Evolutionary conservation across 2,797 vertebrate genomes (phyloP), one percentile per base, ranked within the genome.

Genomic region (Hybognathus amarus): DNA sequence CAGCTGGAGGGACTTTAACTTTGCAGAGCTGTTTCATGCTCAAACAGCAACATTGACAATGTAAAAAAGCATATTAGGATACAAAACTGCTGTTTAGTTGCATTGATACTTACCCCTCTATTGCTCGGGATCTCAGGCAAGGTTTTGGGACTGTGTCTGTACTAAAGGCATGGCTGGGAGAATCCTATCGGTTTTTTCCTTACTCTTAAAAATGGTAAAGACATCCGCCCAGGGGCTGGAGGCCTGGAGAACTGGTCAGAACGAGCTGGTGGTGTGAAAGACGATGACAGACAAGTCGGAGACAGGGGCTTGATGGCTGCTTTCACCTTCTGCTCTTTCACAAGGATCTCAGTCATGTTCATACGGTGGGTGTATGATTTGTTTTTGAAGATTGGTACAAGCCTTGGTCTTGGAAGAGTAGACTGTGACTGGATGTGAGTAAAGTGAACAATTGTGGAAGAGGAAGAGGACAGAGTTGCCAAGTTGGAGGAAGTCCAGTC

Each of bases 341-440:
- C 54, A 5, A 63, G 33, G 52, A 91, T 91, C 79, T 88, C 86
- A 7, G 89, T 88, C 13, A 87, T 8, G 24, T 87, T 91, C 50
- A 90, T 6, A 15, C 64, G 90, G 1, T 6, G 77, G 0, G 78
- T 89, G 0, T 90, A 85, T 20, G 45, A 63, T 45, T 88, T 92
- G 86, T 83, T 92, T 77, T 68, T 90, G 76, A 95, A 95, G 82
- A 93, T 50, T 30, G 94, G 93, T 59, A 93, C 89, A 64, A 92
- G 86, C 87, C 85, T 94, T 12, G 90, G 87, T 56, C 79, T 74
- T 2, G 33, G 1, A 20, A 63, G 30, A 0, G 9, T 64, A 79
- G 81, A 66, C 27, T 45, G 83, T 54, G 8, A 24, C 11, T 66
- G 87, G 52, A 54, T 22, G 7, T 68, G 20, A 50, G 61, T n/a